Evolutionary conservation across 1,140 invertebrate species (phyloP), one percentile per base, ranked within the genome.

Genomic region (Uloborus diversus): DNA sequence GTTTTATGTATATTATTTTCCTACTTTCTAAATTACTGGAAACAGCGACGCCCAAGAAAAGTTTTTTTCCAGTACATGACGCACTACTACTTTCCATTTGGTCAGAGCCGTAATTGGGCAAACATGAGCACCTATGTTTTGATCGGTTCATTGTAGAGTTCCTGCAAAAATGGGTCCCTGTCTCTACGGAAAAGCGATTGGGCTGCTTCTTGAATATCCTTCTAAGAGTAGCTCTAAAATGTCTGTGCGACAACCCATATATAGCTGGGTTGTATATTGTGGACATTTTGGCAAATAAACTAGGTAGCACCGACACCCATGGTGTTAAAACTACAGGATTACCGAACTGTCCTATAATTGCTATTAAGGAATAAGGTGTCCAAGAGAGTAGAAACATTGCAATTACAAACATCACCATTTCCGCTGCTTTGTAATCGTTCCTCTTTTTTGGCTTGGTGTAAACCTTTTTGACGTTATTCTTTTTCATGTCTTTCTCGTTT

Each of bases 331-430:
- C 70, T 0, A 17, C 9, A 4, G 80, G 69, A 42, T 85, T 81
- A 0, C 85, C 85, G 68, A 86, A 86, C 13, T 86, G 84, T 25
- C 86, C 85, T 64, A 93, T 88, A 0, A 94, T 85, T 1, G 93
- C 91, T 9, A 94, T 88, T 0, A 90, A 85, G 0, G 92, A 90
- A 84, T 94, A 94, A 0, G 93, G 93, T 11, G 89, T 90, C 93
- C 93, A 94, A 0, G 93, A 92, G 3, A 93, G 76, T 49, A 93
- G 86, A 86, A 93, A 94, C 1, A 92, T 89, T 3, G 89, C 82
- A 27, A 92, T 91, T 91, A 93, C 93, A 4, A 92, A 84, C 27
- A 90, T 88, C 0, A 93, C 89, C 91, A 93, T 92, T 14, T 89
- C 86, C 0, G 91, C 90, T 0, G 92, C 84, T 89, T 84, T 83